Evolutionary conservation across 2,888 invertebrate species (phyloP), one percentile per base, ranked within the genome.

Genomic region (Drosophila kuntzei): DNA sequence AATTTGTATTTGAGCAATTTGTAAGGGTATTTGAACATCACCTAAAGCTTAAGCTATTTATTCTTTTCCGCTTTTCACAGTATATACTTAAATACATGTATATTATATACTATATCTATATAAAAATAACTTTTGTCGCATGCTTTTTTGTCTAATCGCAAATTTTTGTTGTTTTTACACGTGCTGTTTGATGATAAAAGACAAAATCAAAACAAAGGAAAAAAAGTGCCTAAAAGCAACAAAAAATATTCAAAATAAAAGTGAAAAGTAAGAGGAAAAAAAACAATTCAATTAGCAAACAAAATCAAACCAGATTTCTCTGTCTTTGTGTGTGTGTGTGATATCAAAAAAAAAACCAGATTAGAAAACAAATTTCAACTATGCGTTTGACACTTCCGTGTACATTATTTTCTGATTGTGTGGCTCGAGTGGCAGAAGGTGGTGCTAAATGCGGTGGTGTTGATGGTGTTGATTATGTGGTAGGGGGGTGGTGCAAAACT

Each of bases 331-430:
- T 62, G 22, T 51, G 36, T 49, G 34, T 57, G 14, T 39, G 68
- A 54, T 63, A 53, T 70, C 62, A 61, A 55, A 64, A 51, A 55
- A 64, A 51, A 43, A 46, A 70, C 62, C 63, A 71, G 73, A 73
- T 73, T 73, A 71, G 73, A 73, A 73, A 73, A 71, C 67, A 67
- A 71, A 71, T 73, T 71, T 64, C 25, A 71, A 55, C 71, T 60
- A 67, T 66, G 46, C 55, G 62, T 51, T 27, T 25, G 57, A 59
- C 67, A 71, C 62, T 73, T 73, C 73, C 73, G 73, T 57, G 53
- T 71, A 69, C 51, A 71, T 16, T 44, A 54, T 27, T 32, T 60
- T 32, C 46, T 53, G 46, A 61, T 66, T 49, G 54, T 36, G 63
- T 8, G 16, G 9, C 8, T 27, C 27, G 27, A 20, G 16, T 36